Evolutionary conservation across 2,888 invertebrate species (phyloP).

Genomic region (Cephalotes varians): DNA sequence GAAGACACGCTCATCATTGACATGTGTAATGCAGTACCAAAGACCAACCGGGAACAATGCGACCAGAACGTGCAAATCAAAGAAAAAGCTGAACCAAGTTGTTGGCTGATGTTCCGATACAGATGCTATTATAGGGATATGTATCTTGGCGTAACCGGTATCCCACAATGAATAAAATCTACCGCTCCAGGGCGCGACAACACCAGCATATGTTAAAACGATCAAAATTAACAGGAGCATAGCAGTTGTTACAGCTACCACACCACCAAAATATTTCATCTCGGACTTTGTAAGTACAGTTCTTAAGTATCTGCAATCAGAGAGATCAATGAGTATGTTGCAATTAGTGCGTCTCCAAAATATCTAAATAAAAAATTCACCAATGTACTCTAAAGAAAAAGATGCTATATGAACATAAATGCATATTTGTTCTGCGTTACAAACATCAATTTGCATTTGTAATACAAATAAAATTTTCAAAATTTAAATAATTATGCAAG

Average conservation of each 20-base stretch:
- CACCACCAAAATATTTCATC: conserved; percentile 94
- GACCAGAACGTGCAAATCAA: conserved; percentile 98
- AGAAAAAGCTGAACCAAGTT: conserved; percentile 99
- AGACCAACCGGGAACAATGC: conserved; percentile 99
- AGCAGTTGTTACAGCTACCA: conserved; percentile 89
- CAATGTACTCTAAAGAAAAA: background rate
- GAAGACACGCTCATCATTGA: conserved; percentile 99
- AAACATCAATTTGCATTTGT: background rate
- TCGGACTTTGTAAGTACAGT: conserved; percentile 95
- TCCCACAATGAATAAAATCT: conserved; percentile 99
- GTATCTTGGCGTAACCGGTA: conserved; percentile 99
- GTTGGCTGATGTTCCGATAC: conserved; percentile 99
- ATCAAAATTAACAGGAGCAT: conserved; percentile 95
- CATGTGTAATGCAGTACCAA: conserved; percentile 99
- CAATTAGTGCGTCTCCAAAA: background rate
- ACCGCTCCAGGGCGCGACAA: conserved; percentile 94
- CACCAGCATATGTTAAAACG: conserved; percentile 95
- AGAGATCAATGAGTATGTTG: conserved; percentile 14
- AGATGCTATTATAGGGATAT: conserved; percentile 99
- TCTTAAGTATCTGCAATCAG: conserved; percentile 90
- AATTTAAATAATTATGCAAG: background rate
- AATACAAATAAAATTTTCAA: background rate
- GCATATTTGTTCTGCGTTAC: background rate
- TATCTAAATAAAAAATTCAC: background rate
- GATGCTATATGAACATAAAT: background rate